phyloP scores from a whole-genome alignment of 2,888 invertebrate species.

The Bhutanitis thaidina region DNA sequence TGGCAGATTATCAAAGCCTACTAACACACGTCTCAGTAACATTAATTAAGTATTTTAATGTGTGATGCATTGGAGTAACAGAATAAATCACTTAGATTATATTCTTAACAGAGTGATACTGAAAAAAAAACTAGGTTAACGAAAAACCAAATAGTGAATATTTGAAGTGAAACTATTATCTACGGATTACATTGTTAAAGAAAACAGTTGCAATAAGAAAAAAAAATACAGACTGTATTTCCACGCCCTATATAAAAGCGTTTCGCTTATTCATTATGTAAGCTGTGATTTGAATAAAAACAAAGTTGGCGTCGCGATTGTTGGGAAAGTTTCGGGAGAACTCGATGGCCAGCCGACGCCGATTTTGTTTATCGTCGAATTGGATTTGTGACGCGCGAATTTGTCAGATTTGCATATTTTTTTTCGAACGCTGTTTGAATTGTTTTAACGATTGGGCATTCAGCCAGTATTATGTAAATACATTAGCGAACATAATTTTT shows the following conservation, averaged over 20 bases:
- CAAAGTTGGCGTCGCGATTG: slow-evolving; percentile 14
- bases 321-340: slow-evolving; percentile 6
- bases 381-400: slow-evolving; percentile 20
- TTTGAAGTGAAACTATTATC: too few relatives aligned
- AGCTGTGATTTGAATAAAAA: slow-evolving; percentile 21
- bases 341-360: slow-evolving; percentile 17
- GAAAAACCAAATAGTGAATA: too few relatives aligned
- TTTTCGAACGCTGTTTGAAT: slow-evolving; percentile 11
- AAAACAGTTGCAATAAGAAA: too few relatives aligned
- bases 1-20: too few relatives aligned
- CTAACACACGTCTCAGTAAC: too few relatives aligned
- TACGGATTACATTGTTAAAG: too few relatives aligned
- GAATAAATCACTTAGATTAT: too few relatives aligned
- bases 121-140: too few relatives aligned
- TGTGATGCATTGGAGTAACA: too few relatives aligned
- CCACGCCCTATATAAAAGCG: slow-evolving; percentile 1
- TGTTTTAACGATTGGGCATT: slow-evolving; percentile 18
- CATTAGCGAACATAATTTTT: slow-evolving; percentile 17
- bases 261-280: slow-evolving; percentile 18
- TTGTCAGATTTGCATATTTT: slow-evolving; percentile 19
- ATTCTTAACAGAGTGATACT: too few relatives aligned
- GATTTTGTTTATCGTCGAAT: slow-evolving; percentile 18
- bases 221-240: not conserved
- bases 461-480: slow-evolving; percentile 18
- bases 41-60: too few relatives aligned